These are phyloP conservation scores for Lucifuga dentata DNA, from an alignment of 2,113 vertebrate genomes.

Conservation along the genomic window DNA sequence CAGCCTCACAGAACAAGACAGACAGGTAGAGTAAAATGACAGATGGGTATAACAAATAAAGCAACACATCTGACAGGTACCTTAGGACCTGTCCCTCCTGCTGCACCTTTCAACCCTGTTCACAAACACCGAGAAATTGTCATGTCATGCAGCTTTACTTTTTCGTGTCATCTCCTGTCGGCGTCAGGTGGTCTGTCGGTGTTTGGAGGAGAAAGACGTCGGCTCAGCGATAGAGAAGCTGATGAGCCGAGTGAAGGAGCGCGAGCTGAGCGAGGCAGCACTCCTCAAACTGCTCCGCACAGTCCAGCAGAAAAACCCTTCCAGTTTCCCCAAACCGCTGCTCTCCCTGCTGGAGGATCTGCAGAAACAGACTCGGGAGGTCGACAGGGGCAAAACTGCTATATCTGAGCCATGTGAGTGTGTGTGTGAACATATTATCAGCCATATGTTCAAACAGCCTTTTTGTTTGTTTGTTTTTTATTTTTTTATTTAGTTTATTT, in stretches of 20 bases:
- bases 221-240: conserved; percentile 75
- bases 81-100: too few species aligned
- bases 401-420: too few species aligned
- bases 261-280: conserved; percentile 75
- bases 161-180: background rate
- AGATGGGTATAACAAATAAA: too few species aligned
- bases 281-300: conserved; percentile 81
- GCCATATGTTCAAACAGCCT: too few species aligned
- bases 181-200: conserved; percentile 83
- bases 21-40: conserved; percentile 77
- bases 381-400: background rate
- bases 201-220: conserved; percentile 79
- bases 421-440: too few species aligned
- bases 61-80: too few species aligned
- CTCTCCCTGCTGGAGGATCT: conserved; percentile 72
- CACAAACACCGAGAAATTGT: too few species aligned
- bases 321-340: conserved; percentile 67
- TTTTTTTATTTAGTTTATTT: too few species aligned
- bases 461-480: too few species aligned
- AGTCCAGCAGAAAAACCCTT: conserved; percentile 54
- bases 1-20: conserved; percentile 73
- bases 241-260: conserved; percentile 78
- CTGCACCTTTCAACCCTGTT: too few species aligned
- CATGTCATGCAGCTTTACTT: background rate
- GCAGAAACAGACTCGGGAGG: conserved; percentile 22